Conservation (phyloP, 2,888 invertebrate genomes). For the Rhingia campestris region DNA sequence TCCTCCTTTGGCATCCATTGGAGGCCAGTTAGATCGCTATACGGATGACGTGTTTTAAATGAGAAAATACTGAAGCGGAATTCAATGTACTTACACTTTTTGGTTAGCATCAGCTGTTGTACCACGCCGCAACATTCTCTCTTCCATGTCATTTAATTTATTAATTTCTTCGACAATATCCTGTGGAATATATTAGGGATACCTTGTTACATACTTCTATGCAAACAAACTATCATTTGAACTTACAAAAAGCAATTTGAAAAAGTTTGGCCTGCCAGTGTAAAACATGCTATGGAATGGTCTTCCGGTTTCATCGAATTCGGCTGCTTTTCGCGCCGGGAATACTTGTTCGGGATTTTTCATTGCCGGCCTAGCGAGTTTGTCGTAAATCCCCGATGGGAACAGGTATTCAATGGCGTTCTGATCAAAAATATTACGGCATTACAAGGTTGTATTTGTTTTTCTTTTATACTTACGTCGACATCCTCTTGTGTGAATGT, state of each 20-base stretch:
- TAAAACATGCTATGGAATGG: slow-evolving; percentile 96
- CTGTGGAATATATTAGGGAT: slow-evolving; percentile 81
- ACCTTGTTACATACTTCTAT: background rate
- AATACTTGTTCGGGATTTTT: slow-evolving; percentile 94
- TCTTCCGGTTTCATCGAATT: slow-evolving; percentile 94
- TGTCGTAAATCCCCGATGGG: slow-evolving; percentile 95
- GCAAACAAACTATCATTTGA: background rate
- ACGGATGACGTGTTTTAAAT: slow-evolving; percentile 70
- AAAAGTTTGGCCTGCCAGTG: slow-evolving; percentile 93
- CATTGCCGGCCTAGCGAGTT: slow-evolving; percentile 94
- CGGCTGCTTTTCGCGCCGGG: slow-evolving; percentile 91
- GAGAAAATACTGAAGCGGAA: background rate
- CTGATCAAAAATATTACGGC: slow-evolving; percentile 82
- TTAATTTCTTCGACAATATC: slow-evolving; percentile 88
- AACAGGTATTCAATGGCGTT: slow-evolving; percentile 96
- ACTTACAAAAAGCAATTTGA: slow-evolving; percentile 90
- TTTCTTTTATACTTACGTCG: slow-evolving; percentile 85
- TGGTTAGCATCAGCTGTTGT: slow-evolving; percentile 85
- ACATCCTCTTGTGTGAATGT: slow-evolving; percentile 94
- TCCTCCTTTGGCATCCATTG: slow-evolving; percentile 87
- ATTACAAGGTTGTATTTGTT: too few species aligned
- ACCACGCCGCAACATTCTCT: slow-evolving; percentile 87
- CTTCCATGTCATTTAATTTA: slow-evolving; percentile 87
- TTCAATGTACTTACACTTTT: slow-evolving; percentile 83
- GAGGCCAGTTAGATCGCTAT: slow-evolving; percentile 84